Evolutionary conservation across 1,140 invertebrate species (phyloP), one percentile per base, ranked within the genome.

Genomic region (Telenomus remus): DNA sequence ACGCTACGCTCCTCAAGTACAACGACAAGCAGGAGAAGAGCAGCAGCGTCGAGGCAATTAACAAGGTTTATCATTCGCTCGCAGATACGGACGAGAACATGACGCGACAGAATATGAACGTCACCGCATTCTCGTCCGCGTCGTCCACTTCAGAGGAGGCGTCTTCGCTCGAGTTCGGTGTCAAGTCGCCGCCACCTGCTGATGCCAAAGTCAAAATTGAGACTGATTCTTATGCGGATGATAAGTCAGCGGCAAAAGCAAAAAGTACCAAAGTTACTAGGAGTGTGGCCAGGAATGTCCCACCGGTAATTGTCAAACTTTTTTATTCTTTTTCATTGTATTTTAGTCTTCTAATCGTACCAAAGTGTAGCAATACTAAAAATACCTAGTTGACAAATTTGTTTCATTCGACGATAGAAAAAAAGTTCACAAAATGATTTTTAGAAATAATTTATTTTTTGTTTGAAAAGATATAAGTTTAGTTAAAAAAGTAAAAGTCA

Each of bases 11-110:
- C 44, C 10, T 81, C 1, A 87, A 87, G 47, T 79, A 80, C n/a
- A 87, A 88, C 35, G 80, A 74, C 50, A 78, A 79, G 4, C 43
- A 78, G 4, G 86, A 86, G 5, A 80, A 71, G 42, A 80, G 71
- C 10, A 87, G 86, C 34, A 64, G 60, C 11, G 69, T 46, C 1
- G 69, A 87, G 19, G 86, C 87, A 19, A 82, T 87, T 11, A 84
- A 87, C 19, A 87, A 86, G 19, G 84, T 85, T 75, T 82, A 82
- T 39, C 74, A 71, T 49, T 79, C 15, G 63, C 19, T 77, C 1
- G 48, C 59, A 0, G 48, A 75, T 55, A 10, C 34, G 0, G 61
- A 70, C 0, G 48, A 54, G 14, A 42, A 15, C 13, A 48, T 47
- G n/a, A 54, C 13, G 4, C 63, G 57, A 16, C 39, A 15, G n/a